These are phyloP conservation scores for Procambarus virginalis DNA, from an alignment of 1,140 invertebrate genomes.

Conservation along the genomic window DNA sequence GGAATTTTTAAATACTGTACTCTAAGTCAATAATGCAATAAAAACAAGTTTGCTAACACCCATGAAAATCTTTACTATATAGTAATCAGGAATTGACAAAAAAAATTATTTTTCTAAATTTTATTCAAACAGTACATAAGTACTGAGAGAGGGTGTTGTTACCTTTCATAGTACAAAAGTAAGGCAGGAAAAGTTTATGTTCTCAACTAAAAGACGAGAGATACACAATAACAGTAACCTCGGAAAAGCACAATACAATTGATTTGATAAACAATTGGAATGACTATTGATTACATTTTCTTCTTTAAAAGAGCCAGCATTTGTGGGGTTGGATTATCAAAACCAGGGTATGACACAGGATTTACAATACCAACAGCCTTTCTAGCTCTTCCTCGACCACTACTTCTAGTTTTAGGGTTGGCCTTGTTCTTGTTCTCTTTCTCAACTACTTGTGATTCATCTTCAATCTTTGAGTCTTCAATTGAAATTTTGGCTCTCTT, in stretches of 20 bases:
- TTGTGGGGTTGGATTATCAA: conserved; percentile 71
- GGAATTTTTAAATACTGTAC: not conserved
- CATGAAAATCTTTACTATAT: conserved; percentile 54
- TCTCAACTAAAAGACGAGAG: no score
- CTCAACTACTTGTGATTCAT: not conserved
- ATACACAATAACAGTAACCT: no score
- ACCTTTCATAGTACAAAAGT: conserved; percentile 40
- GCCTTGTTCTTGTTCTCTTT: conserved; percentile 29
- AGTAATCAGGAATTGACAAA: conserved; percentile 18
- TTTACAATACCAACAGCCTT: conserved; percentile 56
- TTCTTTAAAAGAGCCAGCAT: conserved; percentile 71
- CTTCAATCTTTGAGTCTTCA: not conserved
- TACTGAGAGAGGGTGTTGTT: not conserved
- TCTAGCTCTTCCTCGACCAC: not conserved
- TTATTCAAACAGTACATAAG: conserved; percentile 25
- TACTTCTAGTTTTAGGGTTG: not conserved
- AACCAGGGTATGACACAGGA: conserved; percentile 40
- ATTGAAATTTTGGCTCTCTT: conserved; percentile 7
- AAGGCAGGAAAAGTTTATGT: not conserved
- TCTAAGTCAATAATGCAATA: not conserved
- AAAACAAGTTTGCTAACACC: conserved; percentile 35
- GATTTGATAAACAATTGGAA: not conserved
- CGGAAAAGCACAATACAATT: no score
- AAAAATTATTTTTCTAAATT: conserved; percentile 11
- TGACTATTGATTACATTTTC: conserved; percentile 61